Evolutionary conservation across 2,113 vertebrate species (phyloP), one percentile per base, ranked within the genome.

Genomic region (Semnopithecus entellus): DNA sequence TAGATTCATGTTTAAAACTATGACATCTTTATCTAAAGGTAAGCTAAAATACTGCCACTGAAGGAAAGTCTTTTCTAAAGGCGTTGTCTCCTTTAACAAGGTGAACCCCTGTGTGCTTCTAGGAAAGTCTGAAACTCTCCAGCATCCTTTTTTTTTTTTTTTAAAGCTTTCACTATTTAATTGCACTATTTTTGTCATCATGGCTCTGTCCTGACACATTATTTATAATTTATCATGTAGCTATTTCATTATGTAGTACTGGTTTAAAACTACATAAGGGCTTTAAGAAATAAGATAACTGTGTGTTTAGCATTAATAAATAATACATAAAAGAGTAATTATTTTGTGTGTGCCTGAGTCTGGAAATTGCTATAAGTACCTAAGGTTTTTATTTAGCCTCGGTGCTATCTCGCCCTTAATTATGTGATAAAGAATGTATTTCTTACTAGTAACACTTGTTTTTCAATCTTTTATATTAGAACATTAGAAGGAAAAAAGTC

Each of bases 161-260:
- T 82, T 38, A 27, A 91, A 43, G 55, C 25, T 88, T 81, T 97
- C 27, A 48, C 76, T 79, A 57, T 86, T 97, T 84, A 94, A 93
- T 70, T 92, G 91, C 59, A 93, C 61, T 64, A 7, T 89, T 97
- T 97, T 61, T 87, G 88, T 93, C 95, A 84, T 92, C 25, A 2
- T 70, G 30, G 40, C 97, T 97, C 76, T 93, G 38, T 23, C 55
- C 38, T 92, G 96, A 55, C 88, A 96, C 94, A 35, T 94, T 95
- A 96, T 98, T 95, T 96, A 96, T 94, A 90, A 96, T 97, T 98
- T 95, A 96, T 97, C 43, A 20, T 23, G 12, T 57, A 76, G 91
- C 97, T 98, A 57, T 97, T 98, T 97, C 84, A 87, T 97, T 97
- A 89, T 95, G 88, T 92, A 97, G 38, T 91, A 90, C 75, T 13